A percentile compares a stretch with the other conserved stretches of the same genome.
These are phyloP conservation scores for Nothoprocta perdicaria DNA, from an alignment of 2,113 vertebrate species.

Conservation along the genomic window DNA sequence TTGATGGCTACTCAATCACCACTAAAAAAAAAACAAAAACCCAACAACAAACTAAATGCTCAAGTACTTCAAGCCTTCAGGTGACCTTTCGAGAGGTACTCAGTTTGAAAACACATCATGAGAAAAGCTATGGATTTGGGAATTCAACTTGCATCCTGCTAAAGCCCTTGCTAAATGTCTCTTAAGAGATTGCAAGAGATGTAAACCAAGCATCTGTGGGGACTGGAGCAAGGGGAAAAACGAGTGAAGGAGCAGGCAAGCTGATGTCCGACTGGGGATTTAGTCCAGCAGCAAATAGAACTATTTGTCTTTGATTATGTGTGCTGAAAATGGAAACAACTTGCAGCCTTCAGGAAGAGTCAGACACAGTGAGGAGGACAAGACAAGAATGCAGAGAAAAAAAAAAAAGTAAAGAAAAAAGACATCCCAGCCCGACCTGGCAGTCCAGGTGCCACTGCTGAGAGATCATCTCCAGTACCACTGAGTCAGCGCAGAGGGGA, in stretches of 20 bases:
- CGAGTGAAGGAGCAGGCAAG: not conserved
- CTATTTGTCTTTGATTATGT: not conserved
- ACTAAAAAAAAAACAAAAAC: not conserved
- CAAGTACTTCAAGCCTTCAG: constrained; percentile 4
- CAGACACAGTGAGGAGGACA: not conserved
- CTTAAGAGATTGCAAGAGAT: not conserved
- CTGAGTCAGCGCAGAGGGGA: not conserved
- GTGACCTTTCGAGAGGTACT: constrained; percentile 57
- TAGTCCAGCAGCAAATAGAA: not conserved
- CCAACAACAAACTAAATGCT: constrained; percentile 2
- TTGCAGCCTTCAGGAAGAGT: not conserved
- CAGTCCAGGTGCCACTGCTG: too few species aligned
- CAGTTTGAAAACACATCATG: constrained; percentile 3
- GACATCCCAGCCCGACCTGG: not conserved
- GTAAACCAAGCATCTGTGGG: constrained; percentile 20
- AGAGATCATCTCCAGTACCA: too few species aligned
- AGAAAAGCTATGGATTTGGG: constrained; percentile 8
- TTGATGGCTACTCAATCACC: not conserved
- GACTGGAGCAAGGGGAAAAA: not conserved
- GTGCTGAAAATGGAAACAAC: not conserved
- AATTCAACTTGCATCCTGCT: not conserved
- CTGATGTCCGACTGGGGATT: not conserved
- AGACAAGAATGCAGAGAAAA: not conserved
- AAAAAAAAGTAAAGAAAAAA: not conserved
- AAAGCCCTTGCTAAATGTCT: constrained; percentile 62